A percentile compares a stretch with the other conserved stretches of the same genome.
Conservation (phyloP, 64 coral and sea anemone species). For the Acropora yongei region DNA sequence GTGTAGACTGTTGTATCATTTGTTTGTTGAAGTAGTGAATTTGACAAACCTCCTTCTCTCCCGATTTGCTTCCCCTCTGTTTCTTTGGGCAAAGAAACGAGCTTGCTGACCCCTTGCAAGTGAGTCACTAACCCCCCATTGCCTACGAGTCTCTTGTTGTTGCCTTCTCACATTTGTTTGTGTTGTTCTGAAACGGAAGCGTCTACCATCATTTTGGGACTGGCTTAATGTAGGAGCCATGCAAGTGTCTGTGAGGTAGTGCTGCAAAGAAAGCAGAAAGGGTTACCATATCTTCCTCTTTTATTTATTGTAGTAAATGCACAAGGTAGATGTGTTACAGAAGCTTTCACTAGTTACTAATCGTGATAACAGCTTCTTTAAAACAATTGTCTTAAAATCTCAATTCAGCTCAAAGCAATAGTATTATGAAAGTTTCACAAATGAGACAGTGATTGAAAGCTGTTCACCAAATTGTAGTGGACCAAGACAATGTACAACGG, state of each 20-base stretch:
- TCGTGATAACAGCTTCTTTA: too few relatives aligned
- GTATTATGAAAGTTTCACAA: too few relatives aligned
- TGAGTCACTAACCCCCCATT: neutral
- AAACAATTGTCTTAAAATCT: too few relatives aligned
- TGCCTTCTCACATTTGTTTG: neutral
- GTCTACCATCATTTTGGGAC: conserved; percentile 50
- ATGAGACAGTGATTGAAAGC: too few relatives aligned
- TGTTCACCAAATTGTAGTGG: neutral
- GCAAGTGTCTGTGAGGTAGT: conserved; percentile 56
- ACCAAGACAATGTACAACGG: neutral
- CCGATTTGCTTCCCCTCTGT: conserved; percentile 49
- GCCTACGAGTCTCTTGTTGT: neutral
- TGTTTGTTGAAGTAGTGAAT: neutral
- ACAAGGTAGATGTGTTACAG: too few relatives aligned
- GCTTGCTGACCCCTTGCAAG: conserved; percentile 44
- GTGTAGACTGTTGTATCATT: too few relatives aligned
- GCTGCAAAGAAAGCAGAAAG: conserved; percentile 34
- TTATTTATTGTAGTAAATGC: too few relatives aligned
- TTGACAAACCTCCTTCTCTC: conserved; percentile 48
- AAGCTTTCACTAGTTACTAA: too few relatives aligned
- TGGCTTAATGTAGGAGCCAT: neutral
- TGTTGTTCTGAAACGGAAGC: conserved; percentile 71
- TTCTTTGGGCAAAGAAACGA: conserved; percentile 42
- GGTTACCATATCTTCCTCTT: neutral
- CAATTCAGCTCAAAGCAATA: too few relatives aligned